A percentile compares a stretch with the other conserved stretches of the same genome.
Evolutionary conservation across 2,797 vertebrate species (phyloP).

Genomic region (Tachyglossus aculeatus): DNA sequence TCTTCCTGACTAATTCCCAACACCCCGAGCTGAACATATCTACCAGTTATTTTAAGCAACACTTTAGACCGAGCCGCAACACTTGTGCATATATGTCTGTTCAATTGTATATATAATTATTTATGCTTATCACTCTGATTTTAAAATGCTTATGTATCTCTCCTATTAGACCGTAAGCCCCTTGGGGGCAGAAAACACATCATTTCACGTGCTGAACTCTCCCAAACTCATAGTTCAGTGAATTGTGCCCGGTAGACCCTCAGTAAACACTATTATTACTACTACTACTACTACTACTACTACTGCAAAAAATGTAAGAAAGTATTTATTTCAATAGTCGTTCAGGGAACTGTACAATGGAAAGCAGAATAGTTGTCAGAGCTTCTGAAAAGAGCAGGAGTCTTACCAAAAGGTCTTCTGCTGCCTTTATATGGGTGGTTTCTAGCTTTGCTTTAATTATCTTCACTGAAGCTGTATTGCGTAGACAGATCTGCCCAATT

Average conservation of each 20-base stretch:
- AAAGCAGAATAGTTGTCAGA: not conserved
- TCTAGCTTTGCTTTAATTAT: conserved; percentile 47
- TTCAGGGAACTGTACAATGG: not conserved
- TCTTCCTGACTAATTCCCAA: no score
- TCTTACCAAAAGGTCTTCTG: conserved; percentile 1
- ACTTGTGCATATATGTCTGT: no score
- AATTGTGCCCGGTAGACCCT: not conserved
- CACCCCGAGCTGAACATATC: no score
- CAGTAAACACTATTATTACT: no score
- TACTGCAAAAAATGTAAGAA: not conserved
- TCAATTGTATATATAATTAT: no score
- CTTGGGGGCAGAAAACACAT: no score
- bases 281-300: no score
- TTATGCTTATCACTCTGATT: no score
- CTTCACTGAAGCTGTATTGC: conserved; percentile 17
- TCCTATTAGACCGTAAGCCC: no score
- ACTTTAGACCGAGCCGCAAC: no score
- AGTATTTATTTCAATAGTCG: not conserved
- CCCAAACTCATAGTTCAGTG: not conserved
- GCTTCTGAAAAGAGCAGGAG: not conserved
- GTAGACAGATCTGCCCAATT: conserved; percentile 54
- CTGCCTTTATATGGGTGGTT: not conserved
- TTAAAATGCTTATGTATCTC: no score
- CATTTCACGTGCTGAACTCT: not conserved
- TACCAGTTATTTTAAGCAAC: no score